These are phyloP conservation scores for Heliconius erato DNA, from an alignment of 2,888 invertebrate genomes.

Conservation along the genomic window DNA sequence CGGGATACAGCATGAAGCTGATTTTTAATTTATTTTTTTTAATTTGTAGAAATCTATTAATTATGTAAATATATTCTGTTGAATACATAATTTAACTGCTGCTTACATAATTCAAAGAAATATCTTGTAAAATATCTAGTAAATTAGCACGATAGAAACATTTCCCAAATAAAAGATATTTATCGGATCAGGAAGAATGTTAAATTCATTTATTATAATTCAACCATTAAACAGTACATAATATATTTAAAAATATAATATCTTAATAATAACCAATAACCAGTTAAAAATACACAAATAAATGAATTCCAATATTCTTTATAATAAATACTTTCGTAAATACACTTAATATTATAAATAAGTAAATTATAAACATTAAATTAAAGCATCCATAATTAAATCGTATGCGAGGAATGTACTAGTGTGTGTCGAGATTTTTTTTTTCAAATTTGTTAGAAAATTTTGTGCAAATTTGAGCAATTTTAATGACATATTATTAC, in stretches of 20 bases:
- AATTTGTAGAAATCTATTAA: too few species aligned
- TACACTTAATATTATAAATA: not conserved
- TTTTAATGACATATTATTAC: not conserved
- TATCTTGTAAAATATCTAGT: not conserved
- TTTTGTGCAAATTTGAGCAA: constrained; percentile 18
- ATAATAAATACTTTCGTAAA: not conserved
- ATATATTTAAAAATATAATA: not conserved
- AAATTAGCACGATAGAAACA: not conserved
- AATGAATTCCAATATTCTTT: not conserved
- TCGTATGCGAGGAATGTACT: not conserved
- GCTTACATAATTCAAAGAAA: not conserved
- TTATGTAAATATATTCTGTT: too few species aligned
- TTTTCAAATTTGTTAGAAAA: not conserved
- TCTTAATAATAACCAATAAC: constrained; percentile 10
- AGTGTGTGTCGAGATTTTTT: too few species aligned
- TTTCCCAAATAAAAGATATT: not conserved
- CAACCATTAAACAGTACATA: not conserved
- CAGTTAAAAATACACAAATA: constrained; percentile 3
- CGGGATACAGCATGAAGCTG: too few species aligned
- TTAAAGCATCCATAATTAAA: not conserved
- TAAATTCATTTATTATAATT: not conserved
- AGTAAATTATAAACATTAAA: not conserved
- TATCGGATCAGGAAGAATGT: not conserved
- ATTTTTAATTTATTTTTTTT: too few species aligned
- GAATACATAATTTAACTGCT: too few species aligned